A percentile compares a stretch with the other conserved stretches of the same genome.
These are phyloP conservation scores for Chymomyza procnemis DNA, from an alignment of 2,888 invertebrate genomes.

Conservation along the genomic window DNA sequence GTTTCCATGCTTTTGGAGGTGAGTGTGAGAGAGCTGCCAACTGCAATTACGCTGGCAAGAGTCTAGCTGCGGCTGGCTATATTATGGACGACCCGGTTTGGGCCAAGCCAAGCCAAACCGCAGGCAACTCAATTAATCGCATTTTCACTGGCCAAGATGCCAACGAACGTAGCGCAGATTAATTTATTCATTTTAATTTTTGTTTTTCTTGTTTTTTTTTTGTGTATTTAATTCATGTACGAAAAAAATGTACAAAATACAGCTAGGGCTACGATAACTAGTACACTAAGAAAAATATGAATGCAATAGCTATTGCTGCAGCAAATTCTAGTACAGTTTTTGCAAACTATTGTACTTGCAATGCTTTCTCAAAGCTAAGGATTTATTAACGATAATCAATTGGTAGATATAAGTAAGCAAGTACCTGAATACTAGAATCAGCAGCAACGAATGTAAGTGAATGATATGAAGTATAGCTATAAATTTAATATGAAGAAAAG, in stretches of 20 bases:
- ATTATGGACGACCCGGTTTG: not conserved
- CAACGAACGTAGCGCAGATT: constrained; percentile 12
- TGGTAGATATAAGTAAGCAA: no score
- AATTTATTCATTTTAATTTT: constrained; percentile 38
- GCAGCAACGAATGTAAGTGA: no score
- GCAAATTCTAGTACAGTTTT: no score
- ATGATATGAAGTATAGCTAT: no score
- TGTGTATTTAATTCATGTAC: not conserved
- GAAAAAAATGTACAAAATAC: not conserved
- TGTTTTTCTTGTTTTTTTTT: not conserved
- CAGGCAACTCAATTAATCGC: constrained; percentile 56
- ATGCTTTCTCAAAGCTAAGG: no score
- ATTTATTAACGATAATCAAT: no score
- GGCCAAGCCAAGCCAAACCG: not conserved
- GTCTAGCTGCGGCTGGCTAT: not conserved
- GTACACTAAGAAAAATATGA: no score
- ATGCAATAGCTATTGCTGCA: no score
- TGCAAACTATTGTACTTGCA: no score
- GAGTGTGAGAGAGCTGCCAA: not conserved
- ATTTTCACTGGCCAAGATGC: constrained; percentile 22
- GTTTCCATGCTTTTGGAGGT: not conserved
- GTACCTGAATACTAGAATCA: no score
- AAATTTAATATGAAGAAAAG: no score
- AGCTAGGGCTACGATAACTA: no score
- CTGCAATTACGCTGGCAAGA: not conserved